Conservation (phyloP, 1,140 invertebrate genomes). For the Tetragonula clypearis region DNA sequence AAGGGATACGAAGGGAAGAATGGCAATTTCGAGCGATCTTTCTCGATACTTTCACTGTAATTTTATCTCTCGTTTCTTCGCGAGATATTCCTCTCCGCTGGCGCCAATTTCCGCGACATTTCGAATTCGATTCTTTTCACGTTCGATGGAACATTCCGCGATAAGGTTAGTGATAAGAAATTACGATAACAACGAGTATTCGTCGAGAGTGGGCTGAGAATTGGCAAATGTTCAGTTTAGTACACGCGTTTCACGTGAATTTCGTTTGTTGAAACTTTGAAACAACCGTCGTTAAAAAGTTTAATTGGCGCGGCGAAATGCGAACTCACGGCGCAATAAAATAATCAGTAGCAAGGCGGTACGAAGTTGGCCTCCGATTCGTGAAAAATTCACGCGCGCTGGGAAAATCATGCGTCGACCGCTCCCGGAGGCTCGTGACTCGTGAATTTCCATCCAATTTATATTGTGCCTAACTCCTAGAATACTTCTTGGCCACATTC, state of each 20-base stretch:
- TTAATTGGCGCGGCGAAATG: background rate
- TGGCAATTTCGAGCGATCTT: constrained; percentile 43
- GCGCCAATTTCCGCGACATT: background rate
- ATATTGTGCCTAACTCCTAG: constrained; percentile 17
- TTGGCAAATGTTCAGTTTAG: too few relatives aligned
- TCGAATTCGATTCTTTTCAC: background rate
- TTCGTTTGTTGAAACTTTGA: background rate
- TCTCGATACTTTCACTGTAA: background rate
- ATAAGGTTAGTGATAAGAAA: background rate
- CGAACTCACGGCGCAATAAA: background rate
- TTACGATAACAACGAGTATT: too few relatives aligned
- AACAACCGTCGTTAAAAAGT: background rate
- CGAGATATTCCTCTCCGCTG: constrained; percentile 1
- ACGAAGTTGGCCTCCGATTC: background rate
- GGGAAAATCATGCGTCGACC: constrained; percentile 21
- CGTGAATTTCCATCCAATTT: constrained; percentile 55
- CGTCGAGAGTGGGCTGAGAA: too few relatives aligned
- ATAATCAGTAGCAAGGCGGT: background rate
- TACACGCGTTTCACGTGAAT: too few relatives aligned
- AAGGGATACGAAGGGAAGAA: constrained; percentile 23
- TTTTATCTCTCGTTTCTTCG: background rate
- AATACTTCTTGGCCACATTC: background rate
- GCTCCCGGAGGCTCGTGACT: background rate
- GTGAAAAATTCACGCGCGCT: constrained; percentile 5
- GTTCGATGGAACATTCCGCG: background rate